Evolutionary conservation across 2,113 vertebrate genomes (phyloP).

Genomic region (Hypomesus transpacificus): DNA sequence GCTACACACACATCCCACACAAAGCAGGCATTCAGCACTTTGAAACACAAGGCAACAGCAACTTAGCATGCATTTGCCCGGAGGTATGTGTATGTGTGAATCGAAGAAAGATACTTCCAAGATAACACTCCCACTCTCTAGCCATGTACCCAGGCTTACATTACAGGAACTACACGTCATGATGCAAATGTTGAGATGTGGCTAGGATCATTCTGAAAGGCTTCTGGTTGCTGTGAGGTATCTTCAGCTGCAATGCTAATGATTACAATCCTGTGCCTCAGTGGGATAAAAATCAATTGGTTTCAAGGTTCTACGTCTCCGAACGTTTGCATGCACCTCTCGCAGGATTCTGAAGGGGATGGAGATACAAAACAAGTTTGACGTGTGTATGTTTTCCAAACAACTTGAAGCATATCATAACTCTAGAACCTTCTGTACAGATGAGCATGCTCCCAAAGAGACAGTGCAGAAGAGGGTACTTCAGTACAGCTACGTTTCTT

Average conservation of each 20-base stretch:
- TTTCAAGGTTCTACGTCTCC: too few relatives aligned
- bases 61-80: conserved; percentile 64
- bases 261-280: too few relatives aligned
- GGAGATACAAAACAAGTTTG: conserved; percentile 10
- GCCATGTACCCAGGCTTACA: conserved; percentile 12
- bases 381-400: conserved; percentile 18
- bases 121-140: conserved; percentile 67
- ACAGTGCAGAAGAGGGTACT: conserved; percentile 33
- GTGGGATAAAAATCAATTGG: too few relatives aligned
- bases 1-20: conserved; percentile 64
- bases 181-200: too few relatives aligned
- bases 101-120: conserved; percentile 59
- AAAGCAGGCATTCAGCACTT: conserved; percentile 45
- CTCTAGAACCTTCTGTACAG: conserved; percentile 18
- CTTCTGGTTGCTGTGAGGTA: too few relatives aligned
- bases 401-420: conserved; percentile 8
- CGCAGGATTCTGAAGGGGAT: too few relatives aligned
- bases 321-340: too few relatives aligned
- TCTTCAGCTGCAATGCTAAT: too few relatives aligned
- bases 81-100: conserved; percentile 49
- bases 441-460: conserved; percentile 41
- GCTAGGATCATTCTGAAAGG: too few relatives aligned
- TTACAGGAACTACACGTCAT: too few relatives aligned
- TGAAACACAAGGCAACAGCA: conserved; percentile 53
- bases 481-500: conserved; percentile 40